Evolutionary conservation across 2,113 vertebrate genomes (phyloP), one percentile per base, ranked within the genome.

Genomic region (Chloroceryle aenea): DNA sequence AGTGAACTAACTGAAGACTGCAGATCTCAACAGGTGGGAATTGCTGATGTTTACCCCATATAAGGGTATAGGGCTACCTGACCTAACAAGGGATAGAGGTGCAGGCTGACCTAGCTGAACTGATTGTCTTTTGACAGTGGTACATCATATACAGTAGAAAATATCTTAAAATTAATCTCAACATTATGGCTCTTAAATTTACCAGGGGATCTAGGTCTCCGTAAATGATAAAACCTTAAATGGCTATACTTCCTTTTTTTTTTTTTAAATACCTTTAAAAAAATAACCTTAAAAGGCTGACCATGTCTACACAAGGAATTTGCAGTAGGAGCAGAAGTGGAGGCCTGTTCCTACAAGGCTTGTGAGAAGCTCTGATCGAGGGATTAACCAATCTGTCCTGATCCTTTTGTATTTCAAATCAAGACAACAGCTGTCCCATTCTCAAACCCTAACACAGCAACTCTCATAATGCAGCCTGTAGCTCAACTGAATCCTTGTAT

Each of bases 361-460:
- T 64, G 25, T 84, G 56, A 58, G 82, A 77, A 69, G 30, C 30
- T 73, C 21, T 88, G 59, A 71, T 67, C 6, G 8, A 10, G 61
- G 34, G 32, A 80, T 83, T 90, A 91, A 85, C 18, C 29, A 86
- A n/a, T 16, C n/a, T 83, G 42, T 77, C 82, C 52, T 43, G 26
- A 80, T 77, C 43, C 19, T 63, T 95, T 69, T 79, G 29, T 77
- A 13, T 88, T 94, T 92, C 83, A 89, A 68, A 73, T 92, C 68
- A 93, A 85, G 81, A 80, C 48, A 74, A 47, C 43, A 63, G 58
- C 55, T 82, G 76, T 34, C 43, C 32, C 21, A 21, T 77, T 81
- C 42, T 88, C 90, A 86, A 84, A 80, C 11, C 38, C 75, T 95
- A 68, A 90, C 76, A 88, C 59, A 95, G 72, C 83, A 94, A 15